phyloP scores from a whole-genome alignment of 2,888 invertebrate genomes.

The Siphonodentalium dalli region DNA sequence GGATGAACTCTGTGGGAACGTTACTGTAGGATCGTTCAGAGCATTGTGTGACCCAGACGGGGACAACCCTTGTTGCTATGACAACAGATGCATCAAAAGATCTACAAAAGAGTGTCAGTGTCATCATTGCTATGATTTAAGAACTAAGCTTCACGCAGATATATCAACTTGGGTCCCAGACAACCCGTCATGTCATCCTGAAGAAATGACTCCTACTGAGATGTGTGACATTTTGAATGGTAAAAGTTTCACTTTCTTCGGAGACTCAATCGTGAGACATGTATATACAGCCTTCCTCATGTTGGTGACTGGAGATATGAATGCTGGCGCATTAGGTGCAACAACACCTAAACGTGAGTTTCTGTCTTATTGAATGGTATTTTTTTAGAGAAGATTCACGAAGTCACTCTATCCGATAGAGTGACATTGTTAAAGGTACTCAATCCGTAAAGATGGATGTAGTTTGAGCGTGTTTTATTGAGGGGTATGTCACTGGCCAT shows the following conservation, averaged over 20 bases:
- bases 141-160: neutral
- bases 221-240: slow-evolving; percentile 1
- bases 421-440: too few species aligned
- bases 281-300: slow-evolving; percentile 4
- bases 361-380: too few species aligned
- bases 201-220: neutral
- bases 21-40: neutral
- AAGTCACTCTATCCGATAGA: too few species aligned
- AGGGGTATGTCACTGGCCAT: too few species aligned
- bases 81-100: neutral
- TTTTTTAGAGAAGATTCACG: too few species aligned
- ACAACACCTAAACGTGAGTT: too few species aligned
- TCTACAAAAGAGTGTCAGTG: neutral
- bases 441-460: too few species aligned
- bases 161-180: neutral
- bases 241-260: neutral
- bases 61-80: slow-evolving; percentile 3
- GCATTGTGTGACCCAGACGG: slow-evolving; percentile 3
- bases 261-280: slow-evolving; percentile 4
- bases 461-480: too few species aligned
- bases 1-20: slow-evolving; percentile 7
- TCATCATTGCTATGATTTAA: neutral
- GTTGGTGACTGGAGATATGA: neutral
- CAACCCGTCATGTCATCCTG: neutral
- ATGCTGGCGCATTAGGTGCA: slow-evolving; percentile 6